Percentiles rank a stretch among this genome's conserved stretches.
These are phyloP conservation scores for Stichopus horrens DNA, from an alignment of 53 echinoderm and acorn worm species.

Conservation along the genomic window DNA sequence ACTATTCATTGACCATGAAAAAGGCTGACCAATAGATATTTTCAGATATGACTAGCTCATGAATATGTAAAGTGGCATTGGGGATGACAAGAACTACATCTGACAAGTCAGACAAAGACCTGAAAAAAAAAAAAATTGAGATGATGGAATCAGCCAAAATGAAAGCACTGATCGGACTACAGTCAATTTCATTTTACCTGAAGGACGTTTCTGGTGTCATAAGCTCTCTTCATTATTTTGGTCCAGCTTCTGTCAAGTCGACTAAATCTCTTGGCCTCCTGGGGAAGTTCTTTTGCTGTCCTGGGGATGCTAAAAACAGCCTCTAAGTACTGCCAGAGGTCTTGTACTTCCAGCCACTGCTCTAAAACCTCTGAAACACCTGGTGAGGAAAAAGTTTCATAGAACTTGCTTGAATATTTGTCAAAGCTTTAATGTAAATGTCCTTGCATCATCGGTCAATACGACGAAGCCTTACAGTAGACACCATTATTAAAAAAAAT, in stretches of 20 bases:
- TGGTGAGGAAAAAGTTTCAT: conserved; percentile 39
- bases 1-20: too few species aligned
- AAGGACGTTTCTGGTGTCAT: conserved; percentile 94
- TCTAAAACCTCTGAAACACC: conserved; percentile 94
- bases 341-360: conserved; percentile 99
- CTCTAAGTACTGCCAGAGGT: conserved; percentile 96
- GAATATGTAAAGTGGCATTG: too few species aligned
- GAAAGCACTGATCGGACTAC: neutral
- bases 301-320: conserved; percentile 93
- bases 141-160: neutral
- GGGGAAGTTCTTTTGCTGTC: conserved; percentile 95
- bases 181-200: conserved; percentile 63
- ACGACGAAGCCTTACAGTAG: too few species aligned
- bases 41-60: too few species aligned
- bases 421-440: too few species aligned
- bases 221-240: conserved; percentile 93
- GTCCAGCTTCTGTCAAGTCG: conserved; percentile 98
- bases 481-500: too few species aligned
- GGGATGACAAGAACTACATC: neutral
- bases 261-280: conserved; percentile 96
- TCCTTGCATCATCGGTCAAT: too few species aligned
- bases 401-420: too few species aligned
- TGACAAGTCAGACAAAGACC: neutral
- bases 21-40: too few species aligned
- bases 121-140: neutral